Base-by-base conservation (phyloP, 2,888 invertebrate species). In the Sphinx pinastri region DNA sequence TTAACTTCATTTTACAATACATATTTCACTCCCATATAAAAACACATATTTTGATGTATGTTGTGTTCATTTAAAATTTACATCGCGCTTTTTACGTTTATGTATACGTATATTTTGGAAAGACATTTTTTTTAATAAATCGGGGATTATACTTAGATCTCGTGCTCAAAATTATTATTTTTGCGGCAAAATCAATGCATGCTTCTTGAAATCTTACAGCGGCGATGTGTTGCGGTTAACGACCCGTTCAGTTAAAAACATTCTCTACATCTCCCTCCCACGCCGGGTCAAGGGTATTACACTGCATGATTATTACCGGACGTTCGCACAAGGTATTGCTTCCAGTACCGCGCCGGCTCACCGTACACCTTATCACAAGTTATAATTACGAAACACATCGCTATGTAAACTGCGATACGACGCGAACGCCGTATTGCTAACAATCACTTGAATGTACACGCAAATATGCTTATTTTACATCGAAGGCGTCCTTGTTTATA, bases 161-260 rank as follows among this genome's bases (percentile, higher is more conserved):
- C 13, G 4, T 13, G 6, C 10, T 2, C 7, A 6, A 16, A 63
- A n/a, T 63, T 47, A 63, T 7, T 10, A 63, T 49, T 45, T 63
- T 13, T 49, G 7, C 12, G 19, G 38, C 47, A 19, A 63, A 57
- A 75, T 77, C 76, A 76, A 75, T 77, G 77, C 71, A 68, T 76
- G 76, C 72, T 77, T 73, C 77, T 74, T 79, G 77, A 75, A 81
- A 81, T 79, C 80, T 81, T 81, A 79, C 82, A 80, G 79, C 79
- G 80, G 76, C 77, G 79, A 80, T 80, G 76, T 73, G 76, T 78
- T 73, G 76, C 74, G 91, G 90, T 85, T 84, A 86, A 84, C 85
- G 91, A 92, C 88, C 86, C 76, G 63, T 78, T 73, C 77, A 76
- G 84, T 88, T 89, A 89, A 90, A 90, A 89, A 89, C 90, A 90